Evolutionary conservation across 2,888 invertebrate species (phyloP).

Genomic region (Pogonocherus hispidulus): DNA sequence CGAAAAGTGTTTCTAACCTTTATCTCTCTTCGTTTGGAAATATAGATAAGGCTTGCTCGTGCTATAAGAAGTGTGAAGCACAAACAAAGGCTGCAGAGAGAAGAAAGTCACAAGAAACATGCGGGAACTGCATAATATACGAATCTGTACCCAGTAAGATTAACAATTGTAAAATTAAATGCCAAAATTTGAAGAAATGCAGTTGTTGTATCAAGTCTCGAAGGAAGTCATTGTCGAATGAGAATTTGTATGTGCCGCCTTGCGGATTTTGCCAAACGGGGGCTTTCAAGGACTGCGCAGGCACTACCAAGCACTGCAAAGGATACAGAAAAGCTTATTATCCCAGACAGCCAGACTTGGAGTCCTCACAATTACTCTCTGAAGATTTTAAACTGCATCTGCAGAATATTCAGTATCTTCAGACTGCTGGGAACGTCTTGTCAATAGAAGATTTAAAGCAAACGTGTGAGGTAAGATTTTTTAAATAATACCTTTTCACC

Average conservation of each 20-base stretch:
- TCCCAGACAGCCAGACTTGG: conserved; percentile 69
- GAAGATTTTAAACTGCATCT: conserved; percentile 81
- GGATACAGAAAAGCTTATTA: conserved; percentile 63
- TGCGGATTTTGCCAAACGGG: conserved; percentile 69
- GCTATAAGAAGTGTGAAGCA: conserved; percentile 54
- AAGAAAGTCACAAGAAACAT: conserved; percentile 63
- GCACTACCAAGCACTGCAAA: conserved; percentile 57
- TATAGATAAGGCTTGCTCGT: conserved; percentile 57
- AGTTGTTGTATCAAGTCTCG: conserved; percentile 60
- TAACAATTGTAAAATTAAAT: conserved; percentile 53
- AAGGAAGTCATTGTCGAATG: conserved; percentile 75
- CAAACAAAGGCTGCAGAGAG: conserved; percentile 47
- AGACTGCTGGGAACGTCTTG: conserved; percentile 78
- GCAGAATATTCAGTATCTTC: conserved; percentile 80
- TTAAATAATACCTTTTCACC: no score
- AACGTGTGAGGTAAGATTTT: conserved; percentile 62
- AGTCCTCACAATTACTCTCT: conserved; percentile 76
- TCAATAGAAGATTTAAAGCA: conserved; percentile 74
- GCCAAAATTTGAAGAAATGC: conserved; percentile 61
- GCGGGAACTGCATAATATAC: conserved; percentile 65
- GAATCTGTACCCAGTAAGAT: conserved; percentile 63
- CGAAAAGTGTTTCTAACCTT: conserved; percentile 69
- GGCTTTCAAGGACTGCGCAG: conserved; percentile 59
- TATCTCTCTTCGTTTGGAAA: conserved; percentile 64
- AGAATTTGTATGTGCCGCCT: conserved; percentile 71